Percentiles rank a stretch among this genome's conserved stretches.
These are phyloP conservation scores for Ochropleura plecta DNA, from an alignment of 2,888 invertebrate species.

Conservation along the genomic window DNA sequence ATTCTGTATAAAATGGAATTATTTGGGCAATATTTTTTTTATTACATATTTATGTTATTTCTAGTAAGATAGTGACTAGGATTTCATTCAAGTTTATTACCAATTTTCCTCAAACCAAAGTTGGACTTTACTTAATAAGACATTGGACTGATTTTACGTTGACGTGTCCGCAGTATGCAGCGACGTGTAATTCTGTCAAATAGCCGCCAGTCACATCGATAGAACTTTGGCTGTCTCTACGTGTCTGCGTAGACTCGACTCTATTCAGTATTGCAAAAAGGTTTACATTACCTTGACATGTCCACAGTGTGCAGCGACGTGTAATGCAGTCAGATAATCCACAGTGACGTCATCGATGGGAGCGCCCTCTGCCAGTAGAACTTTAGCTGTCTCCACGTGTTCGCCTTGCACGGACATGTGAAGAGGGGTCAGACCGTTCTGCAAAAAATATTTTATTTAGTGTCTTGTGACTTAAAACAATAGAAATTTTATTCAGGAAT, in stretches of 20 bases:
- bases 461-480: too few relatives aligned
- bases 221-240: neutral
- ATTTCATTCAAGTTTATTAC: too few relatives aligned
- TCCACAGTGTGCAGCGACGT: conserved; percentile 98
- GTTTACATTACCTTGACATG: conserved; percentile 92
- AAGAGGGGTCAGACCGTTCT: conserved; percentile 98
- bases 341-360: conserved; percentile 99
- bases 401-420: conserved; percentile 99
- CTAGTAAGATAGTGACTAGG: too few relatives aligned
- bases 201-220: neutral
- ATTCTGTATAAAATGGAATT: neutral
- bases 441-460: conserved; percentile 51
- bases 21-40: too few relatives aligned
- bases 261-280: fast-evolving
- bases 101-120: too few relatives aligned
- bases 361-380: conserved; percentile 97
- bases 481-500: too few relatives aligned
- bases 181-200: neutral
- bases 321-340: conserved; percentile 98
- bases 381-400: conserved; percentile 98
- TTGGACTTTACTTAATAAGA: neutral
- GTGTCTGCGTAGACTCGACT: neutral
- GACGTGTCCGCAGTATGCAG: neutral
- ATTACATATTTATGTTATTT: too few relatives aligned
- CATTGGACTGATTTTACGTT: neutral